Evolutionary conservation across 1,140 invertebrate genomes (phyloP).

Genomic region (Aphaenogaster rudis): DNA sequence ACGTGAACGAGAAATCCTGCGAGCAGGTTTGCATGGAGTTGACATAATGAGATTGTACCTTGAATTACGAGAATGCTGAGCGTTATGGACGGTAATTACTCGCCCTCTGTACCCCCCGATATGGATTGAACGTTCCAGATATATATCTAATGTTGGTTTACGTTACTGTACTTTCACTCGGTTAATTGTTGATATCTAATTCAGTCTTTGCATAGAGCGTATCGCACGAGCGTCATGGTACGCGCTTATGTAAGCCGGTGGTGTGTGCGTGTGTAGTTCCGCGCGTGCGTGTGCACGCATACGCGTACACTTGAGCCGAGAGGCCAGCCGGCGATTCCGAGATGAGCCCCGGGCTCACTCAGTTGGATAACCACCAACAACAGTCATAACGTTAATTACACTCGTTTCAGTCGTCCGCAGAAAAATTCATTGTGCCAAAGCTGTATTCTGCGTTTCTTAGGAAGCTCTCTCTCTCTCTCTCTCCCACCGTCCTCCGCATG

Average conservation of each 20-base stretch:
- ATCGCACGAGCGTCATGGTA: constrained; percentile 21
- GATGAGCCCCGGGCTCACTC: constrained; percentile 53
- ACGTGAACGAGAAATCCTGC: neutral
- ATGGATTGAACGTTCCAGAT: constrained; percentile 33
- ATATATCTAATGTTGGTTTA: constrained; percentile 49
- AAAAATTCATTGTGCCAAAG: constrained; percentile 56
- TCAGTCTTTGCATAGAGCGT: constrained; percentile 53
- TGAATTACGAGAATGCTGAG: constrained; percentile 38
- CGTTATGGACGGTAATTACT: constrained; percentile 46
- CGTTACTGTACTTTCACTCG: constrained; percentile 59
- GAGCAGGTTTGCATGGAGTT: constrained; percentile 18
- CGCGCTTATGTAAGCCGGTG: constrained; percentile 30
- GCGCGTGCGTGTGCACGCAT: constrained; percentile 24
- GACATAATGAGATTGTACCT: constrained; percentile 36
- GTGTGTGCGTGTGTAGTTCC: neutral
- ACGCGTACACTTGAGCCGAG: constrained; percentile 9
- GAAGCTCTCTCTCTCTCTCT: constrained; percentile 8
- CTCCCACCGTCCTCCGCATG: neutral
- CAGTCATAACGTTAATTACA: constrained; percentile 72
- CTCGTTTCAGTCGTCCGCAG: constrained; percentile 64
- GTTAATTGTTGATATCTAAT: constrained; percentile 74
- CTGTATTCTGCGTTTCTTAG: constrained; percentile 29
- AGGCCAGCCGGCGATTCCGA: constrained; percentile 62
- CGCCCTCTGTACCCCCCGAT: neutral
- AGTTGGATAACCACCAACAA: constrained; percentile 70